Evolutionary conservation across 2,113 vertebrate species (phyloP).

Genomic region (Sapayoa aenigma): DNA sequence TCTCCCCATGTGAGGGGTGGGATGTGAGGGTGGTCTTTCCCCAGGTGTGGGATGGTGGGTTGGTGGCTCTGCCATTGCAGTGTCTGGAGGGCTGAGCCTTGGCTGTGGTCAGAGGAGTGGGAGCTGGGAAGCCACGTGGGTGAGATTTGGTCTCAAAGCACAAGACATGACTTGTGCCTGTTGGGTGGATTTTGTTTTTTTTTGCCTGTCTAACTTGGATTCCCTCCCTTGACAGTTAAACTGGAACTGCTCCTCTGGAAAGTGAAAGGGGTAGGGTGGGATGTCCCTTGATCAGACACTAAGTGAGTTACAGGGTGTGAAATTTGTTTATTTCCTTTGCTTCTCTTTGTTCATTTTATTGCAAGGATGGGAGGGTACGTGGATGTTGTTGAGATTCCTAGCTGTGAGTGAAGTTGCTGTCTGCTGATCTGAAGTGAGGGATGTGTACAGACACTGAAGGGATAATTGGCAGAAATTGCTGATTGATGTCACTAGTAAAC

Average conservation of each 20-base stretch:
- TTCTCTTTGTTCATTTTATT: neutral
- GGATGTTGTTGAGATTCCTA: neutral
- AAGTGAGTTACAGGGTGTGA: neutral
- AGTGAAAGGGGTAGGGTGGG: neutral
- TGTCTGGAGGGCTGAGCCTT: fast-evolving
- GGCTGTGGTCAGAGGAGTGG: neutral
- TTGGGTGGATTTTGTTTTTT: fast-evolving
- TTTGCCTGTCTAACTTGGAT: neutral
- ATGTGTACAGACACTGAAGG: neutral
- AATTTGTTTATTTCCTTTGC: neutral
- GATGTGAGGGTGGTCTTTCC: neutral
- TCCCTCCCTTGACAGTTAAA: neutral
- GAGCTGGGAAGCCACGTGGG: fast-evolving
- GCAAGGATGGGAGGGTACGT: neutral
- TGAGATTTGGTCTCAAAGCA: neutral
- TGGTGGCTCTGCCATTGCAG: neutral
- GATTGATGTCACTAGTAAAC: slow-evolving; percentile 23
- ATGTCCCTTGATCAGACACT: neutral
- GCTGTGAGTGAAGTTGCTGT: neutral
- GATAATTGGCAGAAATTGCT: slow-evolving; percentile 37
- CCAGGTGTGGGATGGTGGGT: neutral
- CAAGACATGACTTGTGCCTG: too few species aligned
- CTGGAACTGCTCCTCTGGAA: neutral
- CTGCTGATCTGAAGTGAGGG: neutral
- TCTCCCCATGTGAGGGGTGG: neutral